Percentiles rank a stretch among this genome's conserved stretches.
phyloP scores from a whole-genome alignment of 2,113 vertebrate genomes.

The Nanorana parkeri region DNA sequence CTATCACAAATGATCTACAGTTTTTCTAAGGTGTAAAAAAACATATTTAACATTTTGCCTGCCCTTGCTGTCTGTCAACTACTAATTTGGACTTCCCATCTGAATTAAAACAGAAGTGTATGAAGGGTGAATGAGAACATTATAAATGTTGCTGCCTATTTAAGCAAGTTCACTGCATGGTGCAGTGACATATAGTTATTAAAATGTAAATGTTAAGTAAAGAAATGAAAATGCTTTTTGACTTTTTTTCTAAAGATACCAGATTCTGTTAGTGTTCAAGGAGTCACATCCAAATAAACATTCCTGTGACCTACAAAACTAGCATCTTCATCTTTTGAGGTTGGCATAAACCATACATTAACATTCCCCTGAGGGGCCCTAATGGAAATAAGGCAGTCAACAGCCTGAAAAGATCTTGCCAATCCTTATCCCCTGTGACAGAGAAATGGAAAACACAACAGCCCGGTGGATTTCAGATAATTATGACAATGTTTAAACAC shows the following conservation, averaged over 20 bases:
- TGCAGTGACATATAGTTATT: too few species aligned
- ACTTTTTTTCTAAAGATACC: background rate
- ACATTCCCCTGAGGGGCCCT: conserved; percentile 34
- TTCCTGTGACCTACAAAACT: conserved; percentile 48
- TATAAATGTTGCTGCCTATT: too few species aligned
- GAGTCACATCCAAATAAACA: conserved; percentile 26
- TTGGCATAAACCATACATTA: conserved; percentile 54
- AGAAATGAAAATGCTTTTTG: background rate
- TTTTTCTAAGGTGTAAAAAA: too few species aligned
- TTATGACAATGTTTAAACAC: conserved; percentile 53
- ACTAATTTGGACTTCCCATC: too few species aligned
- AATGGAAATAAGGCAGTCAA: conserved; percentile 53
- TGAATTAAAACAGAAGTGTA: too few species aligned
- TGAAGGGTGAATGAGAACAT: too few species aligned
- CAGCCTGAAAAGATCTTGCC: conserved; percentile 52
- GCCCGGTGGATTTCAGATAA: conserved; percentile 49
- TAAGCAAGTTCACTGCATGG: too few species aligned
- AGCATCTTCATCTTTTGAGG: conserved; percentile 50
- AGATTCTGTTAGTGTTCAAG: conserved; percentile 11
- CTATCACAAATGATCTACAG: too few species aligned
- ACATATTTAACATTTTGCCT: too few species aligned
- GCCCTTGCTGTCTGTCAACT: too few species aligned
- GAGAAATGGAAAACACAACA: conserved; percentile 52
- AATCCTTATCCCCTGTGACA: conserved; percentile 46
- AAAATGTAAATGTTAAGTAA: background rate